These are phyloP conservation scores for Dryas iulia DNA, from an alignment of 1,140 invertebrate species.

Conservation along the genomic window DNA sequence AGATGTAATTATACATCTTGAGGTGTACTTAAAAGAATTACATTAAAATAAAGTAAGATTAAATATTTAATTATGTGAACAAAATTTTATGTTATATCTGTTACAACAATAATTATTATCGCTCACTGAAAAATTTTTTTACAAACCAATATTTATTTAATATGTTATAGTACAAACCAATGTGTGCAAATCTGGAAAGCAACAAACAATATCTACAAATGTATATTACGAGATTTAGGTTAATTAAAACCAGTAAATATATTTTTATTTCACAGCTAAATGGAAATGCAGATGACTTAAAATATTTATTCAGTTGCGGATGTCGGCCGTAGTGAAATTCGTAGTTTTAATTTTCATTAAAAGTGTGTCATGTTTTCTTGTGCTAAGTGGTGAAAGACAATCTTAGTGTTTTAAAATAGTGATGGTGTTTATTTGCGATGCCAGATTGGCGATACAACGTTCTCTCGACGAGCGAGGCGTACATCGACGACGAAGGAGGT, in stretches of 20 bases:
- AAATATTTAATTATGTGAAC: too few species aligned
- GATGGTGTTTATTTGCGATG: conserved; percentile 70
- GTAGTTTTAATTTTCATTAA: conserved; percentile 39
- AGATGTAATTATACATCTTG: neutral
- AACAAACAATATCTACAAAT: neutral
- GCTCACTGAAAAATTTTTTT: too few species aligned
- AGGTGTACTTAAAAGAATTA: neutral
- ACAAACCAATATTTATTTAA: too few species aligned
- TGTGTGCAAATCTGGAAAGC: neutral
- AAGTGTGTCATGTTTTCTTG: conserved; percentile 47
- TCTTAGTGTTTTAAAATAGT: conserved; percentile 47
- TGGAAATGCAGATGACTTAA: neutral
- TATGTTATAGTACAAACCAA: neutral
- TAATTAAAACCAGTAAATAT: neutral
- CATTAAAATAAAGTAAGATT: too few species aligned
- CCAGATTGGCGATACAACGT: conserved; percentile 80
- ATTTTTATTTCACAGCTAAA: conserved; percentile 4
- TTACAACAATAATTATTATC: too few species aligned
- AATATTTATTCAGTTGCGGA: conserved; percentile 55
- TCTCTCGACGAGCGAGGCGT: conserved; percentile 77
- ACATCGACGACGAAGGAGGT: conserved; percentile 57
- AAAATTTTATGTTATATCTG: too few species aligned
- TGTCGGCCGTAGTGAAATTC: conserved; percentile 50
- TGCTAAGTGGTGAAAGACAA: conserved; percentile 30
- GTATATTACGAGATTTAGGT: neutral